Base-by-base conservation (phyloP, 2,113 vertebrate genomes). In the Trinectes maculatus region DNA sequence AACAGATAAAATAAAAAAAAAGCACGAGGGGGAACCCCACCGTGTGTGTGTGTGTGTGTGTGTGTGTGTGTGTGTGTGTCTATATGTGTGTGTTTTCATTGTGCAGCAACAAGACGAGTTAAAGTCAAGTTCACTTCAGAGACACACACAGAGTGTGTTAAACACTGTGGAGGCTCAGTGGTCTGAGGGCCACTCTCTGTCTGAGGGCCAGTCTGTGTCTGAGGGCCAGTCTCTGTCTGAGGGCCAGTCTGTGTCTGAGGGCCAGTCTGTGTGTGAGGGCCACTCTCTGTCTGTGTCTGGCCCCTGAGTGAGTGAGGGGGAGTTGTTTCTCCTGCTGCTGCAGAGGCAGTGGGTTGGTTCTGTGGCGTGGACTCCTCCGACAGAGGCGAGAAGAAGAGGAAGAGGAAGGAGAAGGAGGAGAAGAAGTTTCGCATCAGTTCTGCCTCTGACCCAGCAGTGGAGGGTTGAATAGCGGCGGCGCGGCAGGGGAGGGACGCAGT, bases 401-500 rank as follows among this genome's bases (percentile, higher is more conserved):
- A n/a, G n/a, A n/a, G n/a, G n/a, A n/a, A n/a, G n/a, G n/a, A n/a
- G n/a, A n/a, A n/a, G n/a, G n/a, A n/a, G 66, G 63, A 81, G 82
- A 65, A 80, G 84, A 81, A 87, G 81, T 83, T 70, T 86, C 84
- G 85, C 74, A 88, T 81, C 85, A 89, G 82, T 78, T 90, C 66
- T 65, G 86, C 86, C 68, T 87, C 87, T 86, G 87, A 82, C 89
- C 88, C 86, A 85, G 89, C 79, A n/a, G n/a, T n/a, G 74, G 78
- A 85, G 86, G 85, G 86, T 88, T 91, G 83, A 89, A 87, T 88
- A 89, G 89, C 90, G 87, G 85, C 78, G 43, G 86, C 89, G 72
- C 90, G 82, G 88, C 89, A 87, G 89, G 90, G 89, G 89, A 90
- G 87, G 85, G 81, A 91, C 88, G 80, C 82, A 80, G 85, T 80